Percentiles rank a stretch among this genome's conserved stretches.
Conservation (phyloP, 1,140 invertebrate genomes). For the Hyposmocoma kahamanoa region DNA sequence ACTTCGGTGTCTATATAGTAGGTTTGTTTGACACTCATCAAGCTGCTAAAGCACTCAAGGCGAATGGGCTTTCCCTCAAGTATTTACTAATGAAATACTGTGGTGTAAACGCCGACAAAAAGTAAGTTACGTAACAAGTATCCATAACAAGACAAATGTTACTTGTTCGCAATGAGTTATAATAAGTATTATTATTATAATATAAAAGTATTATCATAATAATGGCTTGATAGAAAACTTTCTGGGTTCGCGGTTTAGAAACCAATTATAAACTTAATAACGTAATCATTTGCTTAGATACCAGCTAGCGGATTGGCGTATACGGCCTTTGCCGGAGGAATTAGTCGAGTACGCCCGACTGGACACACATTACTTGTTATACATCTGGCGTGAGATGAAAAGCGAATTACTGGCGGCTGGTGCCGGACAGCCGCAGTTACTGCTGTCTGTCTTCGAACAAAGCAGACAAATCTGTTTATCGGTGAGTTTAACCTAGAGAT, state of each 20-base stretch:
- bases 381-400: constrained; percentile 90
- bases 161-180: too few relatives aligned
- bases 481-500: too few relatives aligned
- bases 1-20: constrained; percentile 95
- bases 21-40: constrained; percentile 98
- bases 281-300: too few relatives aligned
- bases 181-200: too few relatives aligned
- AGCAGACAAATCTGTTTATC: constrained; percentile 25
- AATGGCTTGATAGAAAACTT: too few relatives aligned
- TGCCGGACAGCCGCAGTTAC: constrained; percentile 11
- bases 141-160: too few relatives aligned
- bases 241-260: too few relatives aligned
- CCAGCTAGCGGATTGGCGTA: constrained; percentile 97
- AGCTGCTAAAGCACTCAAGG: constrained; percentile 85
- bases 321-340: constrained; percentile 89
- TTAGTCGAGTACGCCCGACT: constrained; percentile 92
- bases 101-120: constrained; percentile 87
- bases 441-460: constrained; percentile 30
- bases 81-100: constrained; percentile 89
- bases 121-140: constrained; percentile 40
- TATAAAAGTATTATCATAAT: too few relatives aligned
- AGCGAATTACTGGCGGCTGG: constrained; percentile 77
- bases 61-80: constrained; percentile 84
- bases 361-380: constrained; percentile 97
- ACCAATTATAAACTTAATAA: too few relatives aligned